Evolutionary conservation across 2,888 invertebrate genomes (phyloP).

Genomic region (Pollenia amentaria): DNA sequence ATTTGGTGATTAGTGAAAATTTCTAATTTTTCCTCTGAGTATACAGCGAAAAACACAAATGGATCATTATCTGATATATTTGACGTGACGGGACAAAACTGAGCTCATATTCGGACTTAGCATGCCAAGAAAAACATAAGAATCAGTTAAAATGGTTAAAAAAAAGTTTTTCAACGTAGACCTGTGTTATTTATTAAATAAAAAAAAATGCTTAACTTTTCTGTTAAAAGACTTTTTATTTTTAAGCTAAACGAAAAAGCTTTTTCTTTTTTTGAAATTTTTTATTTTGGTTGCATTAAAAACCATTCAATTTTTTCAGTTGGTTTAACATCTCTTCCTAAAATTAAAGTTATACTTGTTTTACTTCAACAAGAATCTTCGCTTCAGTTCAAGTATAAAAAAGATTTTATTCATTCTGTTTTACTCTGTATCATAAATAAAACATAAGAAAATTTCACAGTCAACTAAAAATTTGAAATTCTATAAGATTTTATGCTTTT

Average conservation of each 20-base stretch:
- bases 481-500: conserved; percentile 35
- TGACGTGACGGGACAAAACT: too few relatives aligned
- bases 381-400: not conserved
- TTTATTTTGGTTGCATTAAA: not conserved
- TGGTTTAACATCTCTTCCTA: not conserved
- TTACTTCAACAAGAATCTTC: not conserved
- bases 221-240: too few relatives aligned
- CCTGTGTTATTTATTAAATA: too few relatives aligned
- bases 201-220: too few relatives aligned
- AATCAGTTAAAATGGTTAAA: too few relatives aligned
- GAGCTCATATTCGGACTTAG: too few relatives aligned
- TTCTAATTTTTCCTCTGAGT: too few relatives aligned
- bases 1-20: too few relatives aligned
- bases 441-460: conserved; percentile 5
- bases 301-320: not conserved
- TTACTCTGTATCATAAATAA: conserved; percentile 3
- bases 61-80: too few relatives aligned
- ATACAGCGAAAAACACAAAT: too few relatives aligned
- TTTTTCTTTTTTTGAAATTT: not conserved
- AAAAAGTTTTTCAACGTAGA: too few relatives aligned
- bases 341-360: not conserved
- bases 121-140: too few relatives aligned
- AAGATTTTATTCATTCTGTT: conserved; percentile 8
- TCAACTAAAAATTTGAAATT: conserved; percentile 41
- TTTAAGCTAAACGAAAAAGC: not conserved